Percentiles rank a stretch among this genome's conserved stretches.
These are phyloP conservation scores for Adelognathus sp. DNA, from an alignment of 2,888 invertebrate species.

Conservation along the genomic window DNA sequence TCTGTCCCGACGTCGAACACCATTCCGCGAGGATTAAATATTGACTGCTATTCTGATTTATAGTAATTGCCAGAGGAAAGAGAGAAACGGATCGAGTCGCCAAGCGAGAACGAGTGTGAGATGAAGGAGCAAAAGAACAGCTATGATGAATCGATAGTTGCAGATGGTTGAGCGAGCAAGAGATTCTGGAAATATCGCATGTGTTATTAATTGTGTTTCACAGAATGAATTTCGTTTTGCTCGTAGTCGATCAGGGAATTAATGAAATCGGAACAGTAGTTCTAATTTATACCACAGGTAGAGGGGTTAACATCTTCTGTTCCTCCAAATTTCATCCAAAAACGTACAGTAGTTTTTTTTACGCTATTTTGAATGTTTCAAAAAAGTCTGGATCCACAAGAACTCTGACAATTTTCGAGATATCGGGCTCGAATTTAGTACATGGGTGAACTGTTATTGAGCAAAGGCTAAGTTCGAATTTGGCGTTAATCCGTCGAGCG, in stretches of 20 bases:
- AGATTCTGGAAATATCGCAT: not conserved
- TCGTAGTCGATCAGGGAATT: not conserved
- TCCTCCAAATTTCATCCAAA: too few species aligned
- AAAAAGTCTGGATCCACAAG: too few species aligned
- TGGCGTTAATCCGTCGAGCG: too few species aligned
- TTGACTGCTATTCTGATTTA: slow-evolving; percentile 80
- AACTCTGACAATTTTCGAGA: too few species aligned
- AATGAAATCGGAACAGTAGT: too few species aligned
- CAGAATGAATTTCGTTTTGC: not conserved
- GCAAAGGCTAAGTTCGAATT: too few species aligned
- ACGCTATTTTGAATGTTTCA: too few species aligned
- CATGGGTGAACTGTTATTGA: too few species aligned
- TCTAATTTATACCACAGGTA: too few species aligned
- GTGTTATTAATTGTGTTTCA: not conserved
- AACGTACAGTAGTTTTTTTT: too few species aligned
- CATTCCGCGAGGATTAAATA: slow-evolving; percentile 80
- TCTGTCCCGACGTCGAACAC: slow-evolving; percentile 71
- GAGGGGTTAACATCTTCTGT: too few species aligned
- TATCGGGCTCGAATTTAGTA: too few species aligned
- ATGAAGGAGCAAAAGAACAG: slow-evolving; percentile 5
- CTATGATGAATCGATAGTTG: slow-evolving; percentile 5
- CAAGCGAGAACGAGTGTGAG: slow-evolving; percentile 61
- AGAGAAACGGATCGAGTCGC: slow-evolving; percentile 65
- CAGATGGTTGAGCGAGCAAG: slow-evolving; percentile 7
- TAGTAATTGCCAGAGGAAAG: slow-evolving; percentile 79